phyloP scores from a whole-genome alignment of 2,888 invertebrate species.

The Stegophylla sp. region DNA sequence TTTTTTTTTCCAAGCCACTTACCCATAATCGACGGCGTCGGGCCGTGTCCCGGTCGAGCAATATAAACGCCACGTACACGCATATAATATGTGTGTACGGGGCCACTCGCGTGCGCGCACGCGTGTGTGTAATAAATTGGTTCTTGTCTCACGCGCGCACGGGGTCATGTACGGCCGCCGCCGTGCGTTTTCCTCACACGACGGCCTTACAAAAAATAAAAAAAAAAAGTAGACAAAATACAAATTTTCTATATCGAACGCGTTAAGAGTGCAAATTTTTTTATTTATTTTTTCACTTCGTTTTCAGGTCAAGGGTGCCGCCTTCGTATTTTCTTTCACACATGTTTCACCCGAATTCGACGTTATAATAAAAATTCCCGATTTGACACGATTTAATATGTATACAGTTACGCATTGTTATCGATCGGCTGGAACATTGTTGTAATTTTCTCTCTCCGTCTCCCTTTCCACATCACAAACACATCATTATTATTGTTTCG shows the following conservation, averaged over 20 bases:
- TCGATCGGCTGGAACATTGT: slow-evolving; percentile 49
- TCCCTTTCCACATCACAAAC: slow-evolving; percentile 28
- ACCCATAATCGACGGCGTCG: slow-evolving; percentile 32
- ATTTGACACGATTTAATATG: slow-evolving; percentile 55
- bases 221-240: slow-evolving; percentile 4
- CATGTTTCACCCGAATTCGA: slow-evolving; percentile 52
- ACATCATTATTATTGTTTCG: slow-evolving; percentile 52
- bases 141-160: slow-evolving; percentile 16
- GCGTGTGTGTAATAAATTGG: slow-evolving; percentile 38
- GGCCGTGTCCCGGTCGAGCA: slow-evolving; percentile 27
- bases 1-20: slow-evolving; percentile 40
- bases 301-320: slow-evolving; percentile 54
- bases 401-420: slow-evolving; percentile 55
- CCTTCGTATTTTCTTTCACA: slow-evolving; percentile 49
- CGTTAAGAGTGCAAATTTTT: slow-evolving; percentile 33
- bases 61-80: slow-evolving; percentile 35
- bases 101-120: background rate
- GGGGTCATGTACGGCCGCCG: slow-evolving; percentile 17
- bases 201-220: background rate
- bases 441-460: slow-evolving; percentile 46
- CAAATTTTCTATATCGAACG: slow-evolving; percentile 48
- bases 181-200: background rate
- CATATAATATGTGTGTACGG: background rate
- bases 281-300: slow-evolving; percentile 2
- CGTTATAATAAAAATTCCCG: slow-evolving; percentile 49